Evolutionary conservation across 92 coral and sea anemone genomes (phyloP).

Genomic region (Umimayanthus kanabou): DNA sequence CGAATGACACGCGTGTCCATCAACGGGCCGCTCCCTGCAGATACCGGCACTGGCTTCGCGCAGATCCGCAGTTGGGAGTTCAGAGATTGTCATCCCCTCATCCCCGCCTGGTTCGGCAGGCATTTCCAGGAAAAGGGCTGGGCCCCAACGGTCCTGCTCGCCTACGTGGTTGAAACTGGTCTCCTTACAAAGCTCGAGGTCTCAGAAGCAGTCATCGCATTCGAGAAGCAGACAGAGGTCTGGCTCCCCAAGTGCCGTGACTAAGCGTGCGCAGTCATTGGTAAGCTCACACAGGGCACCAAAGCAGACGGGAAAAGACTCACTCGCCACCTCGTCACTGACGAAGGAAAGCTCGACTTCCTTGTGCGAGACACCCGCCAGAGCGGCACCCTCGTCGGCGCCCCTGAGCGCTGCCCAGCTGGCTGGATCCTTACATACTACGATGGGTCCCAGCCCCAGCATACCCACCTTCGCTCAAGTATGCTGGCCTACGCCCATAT

Average conservation of each 20-base stretch:
- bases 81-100: background rate
- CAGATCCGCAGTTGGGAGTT: background rate
- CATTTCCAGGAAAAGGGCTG: background rate
- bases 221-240: background rate
- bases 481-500: conserved; percentile 26
- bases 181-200: background rate
- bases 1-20: conserved; percentile 5
- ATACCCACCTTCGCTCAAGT: background rate
- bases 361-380: background rate
- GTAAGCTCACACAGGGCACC: conserved; percentile 4
- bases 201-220: background rate
- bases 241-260: background rate
- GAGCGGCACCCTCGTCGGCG: background rate
- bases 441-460: conserved; percentile 23
- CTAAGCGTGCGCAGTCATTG: background rate
- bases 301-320: conserved; percentile 14
- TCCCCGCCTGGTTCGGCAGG: conserved; percentile 11
- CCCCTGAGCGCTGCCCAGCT: background rate
- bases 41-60: background rate
- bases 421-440: conserved; percentile 3
- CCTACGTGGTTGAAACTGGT: background rate
- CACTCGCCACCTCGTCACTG: background rate
- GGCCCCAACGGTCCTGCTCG: conserved; percentile 15
- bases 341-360: conserved; percentile 31
- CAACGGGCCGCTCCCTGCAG: background rate